Conservation (phyloP, 1,140 invertebrate species). For the Dolichoris vasculosae region DNA sequence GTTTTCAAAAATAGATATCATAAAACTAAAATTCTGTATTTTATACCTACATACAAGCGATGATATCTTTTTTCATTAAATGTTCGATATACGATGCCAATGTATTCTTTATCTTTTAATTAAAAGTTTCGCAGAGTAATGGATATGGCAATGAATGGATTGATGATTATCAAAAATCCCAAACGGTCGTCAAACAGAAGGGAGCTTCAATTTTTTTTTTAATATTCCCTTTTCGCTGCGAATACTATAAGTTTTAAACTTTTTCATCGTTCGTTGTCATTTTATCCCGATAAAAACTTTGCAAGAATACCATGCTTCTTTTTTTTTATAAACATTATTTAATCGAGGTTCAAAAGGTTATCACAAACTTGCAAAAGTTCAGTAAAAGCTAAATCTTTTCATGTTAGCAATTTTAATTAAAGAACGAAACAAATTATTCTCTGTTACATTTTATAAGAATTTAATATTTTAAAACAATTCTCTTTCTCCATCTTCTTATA, state of each 20-base stretch:
- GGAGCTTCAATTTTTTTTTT: neutral
- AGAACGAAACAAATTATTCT: constrained; percentile 12
- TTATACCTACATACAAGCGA: neutral
- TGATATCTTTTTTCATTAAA: constrained; percentile 35
- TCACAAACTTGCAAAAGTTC: neutral
- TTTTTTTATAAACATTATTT: neutral
- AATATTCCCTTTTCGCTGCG: neutral
- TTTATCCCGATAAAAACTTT: neutral
- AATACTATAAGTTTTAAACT: neutral
- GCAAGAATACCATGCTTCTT: neutral
- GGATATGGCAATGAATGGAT: constrained; percentile 25
- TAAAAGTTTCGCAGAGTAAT: constrained; percentile 49
- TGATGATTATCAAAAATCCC: constrained; percentile 27
- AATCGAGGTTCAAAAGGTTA: neutral
- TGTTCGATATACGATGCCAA: neutral
- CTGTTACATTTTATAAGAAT: neutral
- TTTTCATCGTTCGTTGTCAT: neutral
- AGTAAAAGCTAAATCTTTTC: neutral
- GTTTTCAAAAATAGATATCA: too few species aligned
- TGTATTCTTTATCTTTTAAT: constrained; percentile 54
- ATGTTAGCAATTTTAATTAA: constrained; percentile 17
- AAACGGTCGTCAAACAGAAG: constrained; percentile 12
- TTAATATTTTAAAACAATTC: neutral
- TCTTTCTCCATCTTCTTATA: neutral
- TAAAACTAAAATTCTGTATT: neutral